A percentile compares a stretch with the other conserved stretches of the same genome.
phyloP scores from a whole-genome alignment of 2,113 vertebrate genomes.

The Excalfactoria chinensis region DNA sequence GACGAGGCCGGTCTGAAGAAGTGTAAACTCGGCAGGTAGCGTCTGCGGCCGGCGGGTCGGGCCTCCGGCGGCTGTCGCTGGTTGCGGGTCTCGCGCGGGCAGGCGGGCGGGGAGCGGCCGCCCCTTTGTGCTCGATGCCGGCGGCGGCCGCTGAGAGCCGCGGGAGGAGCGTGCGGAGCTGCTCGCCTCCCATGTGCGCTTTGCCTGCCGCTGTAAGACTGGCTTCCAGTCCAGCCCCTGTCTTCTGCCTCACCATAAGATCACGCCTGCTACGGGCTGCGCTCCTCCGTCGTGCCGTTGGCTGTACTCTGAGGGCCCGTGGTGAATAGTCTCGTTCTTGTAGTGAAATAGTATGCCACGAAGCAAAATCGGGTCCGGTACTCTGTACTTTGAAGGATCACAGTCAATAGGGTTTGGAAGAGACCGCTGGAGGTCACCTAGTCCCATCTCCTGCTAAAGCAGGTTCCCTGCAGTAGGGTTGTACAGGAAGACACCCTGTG shows the following conservation, averaged over 20 bases:
- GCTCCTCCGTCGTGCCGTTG: fast-evolving
- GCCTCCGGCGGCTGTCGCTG: too few species aligned
- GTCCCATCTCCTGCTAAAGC: too few species aligned
- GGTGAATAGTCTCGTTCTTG: fast-evolving
- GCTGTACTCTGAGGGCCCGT: fast-evolving
- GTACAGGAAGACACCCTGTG: too few species aligned
- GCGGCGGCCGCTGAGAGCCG: not conserved
- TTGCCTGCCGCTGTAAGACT: fast-evolving
- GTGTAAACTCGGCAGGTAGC: constrained; percentile 91
- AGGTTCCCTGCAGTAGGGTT: too few species aligned
- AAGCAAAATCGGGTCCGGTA: not conserved
- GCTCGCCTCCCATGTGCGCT: fast-evolving
- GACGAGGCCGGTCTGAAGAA: constrained; percentile 86
- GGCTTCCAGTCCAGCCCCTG: fast-evolving
- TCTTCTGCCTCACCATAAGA: fast-evolving
- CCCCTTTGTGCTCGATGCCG: not conserved
- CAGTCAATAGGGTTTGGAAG: too few species aligned
- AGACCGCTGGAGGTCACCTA: too few species aligned
- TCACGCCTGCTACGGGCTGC: too few species aligned
- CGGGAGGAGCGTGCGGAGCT: fast-evolving
- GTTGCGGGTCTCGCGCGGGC: too few species aligned
- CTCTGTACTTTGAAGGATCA: not conserved
- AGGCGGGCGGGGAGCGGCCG: too few species aligned
- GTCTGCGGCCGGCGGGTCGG: not conserved
- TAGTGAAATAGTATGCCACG: not conserved